Evolutionary conservation across 2,888 invertebrate genomes (phyloP).

Genomic region (Nebria brevicollis): DNA sequence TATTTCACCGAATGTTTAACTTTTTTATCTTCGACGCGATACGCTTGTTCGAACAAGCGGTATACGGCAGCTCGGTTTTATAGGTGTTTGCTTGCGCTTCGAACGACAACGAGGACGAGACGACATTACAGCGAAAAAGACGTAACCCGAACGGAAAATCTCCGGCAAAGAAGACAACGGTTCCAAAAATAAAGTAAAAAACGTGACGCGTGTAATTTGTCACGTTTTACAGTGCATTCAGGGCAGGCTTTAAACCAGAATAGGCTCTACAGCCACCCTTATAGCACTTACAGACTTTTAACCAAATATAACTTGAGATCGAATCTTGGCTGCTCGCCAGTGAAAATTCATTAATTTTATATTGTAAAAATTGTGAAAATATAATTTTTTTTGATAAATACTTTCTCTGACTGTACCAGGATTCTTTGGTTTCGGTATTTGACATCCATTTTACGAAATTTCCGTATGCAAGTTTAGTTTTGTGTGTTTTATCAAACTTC

Average conservation of each 20-base stretch:
- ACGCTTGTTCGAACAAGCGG: constrained; percentile 35
- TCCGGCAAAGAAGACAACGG: constrained; percentile 14
- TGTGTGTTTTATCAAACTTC: constrained; percentile 24
- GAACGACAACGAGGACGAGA: not conserved
- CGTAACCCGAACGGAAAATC: constrained; percentile 35
- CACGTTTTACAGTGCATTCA: constrained; percentile 22
- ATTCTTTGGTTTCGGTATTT: not conserved
- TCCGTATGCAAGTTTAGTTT: not conserved
- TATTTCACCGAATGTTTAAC: constrained; percentile 46
- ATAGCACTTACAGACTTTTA: too few relatives aligned
- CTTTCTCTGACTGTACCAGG: not conserved
- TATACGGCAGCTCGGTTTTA: constrained; percentile 33
- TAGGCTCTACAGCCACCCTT: too few relatives aligned
- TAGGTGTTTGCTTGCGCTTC: constrained; percentile 38
- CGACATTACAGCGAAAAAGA: constrained; percentile 21
- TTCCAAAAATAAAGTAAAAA: constrained; percentile 16
- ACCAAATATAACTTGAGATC: too few relatives aligned
- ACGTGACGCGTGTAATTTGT: constrained; percentile 39
- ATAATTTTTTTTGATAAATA: not conserved
- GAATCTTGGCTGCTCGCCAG: too few relatives aligned
- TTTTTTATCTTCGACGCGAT: constrained; percentile 41
- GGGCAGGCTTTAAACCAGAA: constrained; percentile 1
- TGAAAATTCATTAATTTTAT: too few relatives aligned
- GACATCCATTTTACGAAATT: constrained; percentile 14
- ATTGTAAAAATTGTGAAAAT: too few relatives aligned